Base-by-base conservation (phyloP, 1,140 invertebrate species). In the Whitmania pigra region DNA sequence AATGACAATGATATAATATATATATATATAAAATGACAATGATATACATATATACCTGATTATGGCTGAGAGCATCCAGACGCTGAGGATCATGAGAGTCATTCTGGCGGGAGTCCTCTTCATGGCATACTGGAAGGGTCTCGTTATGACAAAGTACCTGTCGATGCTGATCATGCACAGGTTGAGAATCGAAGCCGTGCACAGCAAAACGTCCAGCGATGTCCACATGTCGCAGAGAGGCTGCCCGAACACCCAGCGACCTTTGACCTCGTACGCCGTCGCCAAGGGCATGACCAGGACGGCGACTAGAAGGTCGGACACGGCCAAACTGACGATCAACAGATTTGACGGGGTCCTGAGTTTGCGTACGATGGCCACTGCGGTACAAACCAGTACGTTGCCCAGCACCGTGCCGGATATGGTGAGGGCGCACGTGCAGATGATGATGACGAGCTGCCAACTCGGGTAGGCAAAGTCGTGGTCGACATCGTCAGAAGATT, bases 291-390 rank as follows among this genome's bases (percentile, higher is more conserved):
- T 87, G 15, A 85, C 85, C 74, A 88, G 85, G 60, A 89, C 81
- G 0, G 88, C 89, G 31, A 90, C 87, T 22, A 88, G 85, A n/a
- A 89, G 82, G 79, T 90, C 89, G 6, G 87, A 87, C 40, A 88
- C 82, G 0, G 89, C 88, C 68, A 90, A 79, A 2, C 88, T 89
- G 66, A 88, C 85, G n/a, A 90, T 84, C 22, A 90, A 82, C 73
- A 87, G 86, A 79, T 90, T 90, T 69, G 88, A 88, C 27, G 85
- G 84, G 31, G 83, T 81, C 71, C 82, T 83, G n/a, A 86, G 77
- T 60, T 82, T 78, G 69, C 80, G 79, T 6, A 86, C 84, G 15
- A 85, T 77, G n/a, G 77, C 77, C 29, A 86, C 83, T 6, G 85
- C 83, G 11, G 83, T 79, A 75, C 84, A 84, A 53, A 85, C 85